Evolutionary conservation across 2,113 vertebrate genomes (phyloP).

Genomic region (Catharus minimus): DNA sequence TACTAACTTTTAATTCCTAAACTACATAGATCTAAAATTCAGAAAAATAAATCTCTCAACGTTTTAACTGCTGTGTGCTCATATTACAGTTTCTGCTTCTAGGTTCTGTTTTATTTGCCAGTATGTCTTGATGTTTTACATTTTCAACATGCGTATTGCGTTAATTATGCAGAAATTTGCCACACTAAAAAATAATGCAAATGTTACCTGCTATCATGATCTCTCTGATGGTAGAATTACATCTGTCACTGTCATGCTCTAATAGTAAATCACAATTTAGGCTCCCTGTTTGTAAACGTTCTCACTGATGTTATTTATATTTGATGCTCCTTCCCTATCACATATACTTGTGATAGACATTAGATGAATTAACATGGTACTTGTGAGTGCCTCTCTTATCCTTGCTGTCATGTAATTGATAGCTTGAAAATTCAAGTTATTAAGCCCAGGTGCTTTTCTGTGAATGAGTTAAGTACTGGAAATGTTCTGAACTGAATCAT

Average conservation of each 20-base stretch:
- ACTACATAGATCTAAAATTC: neutral
- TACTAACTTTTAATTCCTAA: neutral
- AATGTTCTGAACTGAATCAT: neutral
- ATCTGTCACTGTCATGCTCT: neutral
- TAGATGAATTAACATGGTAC: neutral
- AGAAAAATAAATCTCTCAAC: neutral
- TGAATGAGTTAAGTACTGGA: neutral
- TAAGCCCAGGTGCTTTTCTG: neutral
- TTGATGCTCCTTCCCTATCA: rapidly evolving
- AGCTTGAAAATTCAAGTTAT: neutral
- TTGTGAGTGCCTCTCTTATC: neutral
- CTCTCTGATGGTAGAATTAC: neutral
- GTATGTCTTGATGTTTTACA: neutral
- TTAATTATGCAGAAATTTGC: neutral
- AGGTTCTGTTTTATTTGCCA: neutral
- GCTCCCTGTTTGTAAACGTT: neutral
- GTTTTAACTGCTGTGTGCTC: neutral
- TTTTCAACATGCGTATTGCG: rapidly evolving
- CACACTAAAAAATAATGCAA: rapidly evolving
- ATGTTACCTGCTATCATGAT: neutral
- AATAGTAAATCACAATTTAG: neutral
- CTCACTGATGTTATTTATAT: rapidly evolving
- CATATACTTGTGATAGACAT: rapidly evolving
- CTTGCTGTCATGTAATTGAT: neutral
- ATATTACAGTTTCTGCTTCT: neutral